Base-by-base conservation (phyloP, 2,113 vertebrate genomes). In the Malurus cyaneus region DNA sequence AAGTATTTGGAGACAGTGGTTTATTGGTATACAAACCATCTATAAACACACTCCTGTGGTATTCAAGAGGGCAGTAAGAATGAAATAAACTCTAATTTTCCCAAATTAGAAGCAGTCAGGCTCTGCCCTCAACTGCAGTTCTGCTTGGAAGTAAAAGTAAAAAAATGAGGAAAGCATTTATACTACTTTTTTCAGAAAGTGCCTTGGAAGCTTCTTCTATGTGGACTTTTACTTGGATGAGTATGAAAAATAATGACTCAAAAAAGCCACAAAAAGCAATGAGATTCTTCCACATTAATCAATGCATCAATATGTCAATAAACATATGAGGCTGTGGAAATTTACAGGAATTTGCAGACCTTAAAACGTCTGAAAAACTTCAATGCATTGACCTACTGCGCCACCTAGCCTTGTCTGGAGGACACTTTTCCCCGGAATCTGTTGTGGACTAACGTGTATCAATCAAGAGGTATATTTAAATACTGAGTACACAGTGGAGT, bases 81-180 rank as follows among this genome's bases (percentile, higher is more conserved):
- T 24, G 26, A 96, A 94, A 95, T 59, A 94, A 92, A 90, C 92
- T 88, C 59, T 80, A 57, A 61, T 89, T 94, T 93, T 94, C 85
- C 62, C 53, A 86, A 85, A 95, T 87, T 85, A 89, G 78, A 95
- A 92, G 57, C 59, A 94, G 62, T 6, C 61, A 87, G 73, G 53
- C 46, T 52, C 29, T 87, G 52, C 69, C 41, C 53, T 85, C 53
- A 76, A 65, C 36, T 82, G 60, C 15, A 12, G 28, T 91, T 83
- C 54, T 83, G 56, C 47, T 91, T 85, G 31, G 41, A 94, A 85
- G 73, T 24, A 42, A 89, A 47, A 11, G 42, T 36, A 62, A 11
- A 76, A 83, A 93, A 20, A 31, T 20, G 11, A 87, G 36, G 23
- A 15, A 87, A 50, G 28, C 57, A 60, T 76, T 86, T 54, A 28